phyloP scores from a whole-genome alignment of 92 coral and sea anemone species.

The Phenganax subtilis region DNA sequence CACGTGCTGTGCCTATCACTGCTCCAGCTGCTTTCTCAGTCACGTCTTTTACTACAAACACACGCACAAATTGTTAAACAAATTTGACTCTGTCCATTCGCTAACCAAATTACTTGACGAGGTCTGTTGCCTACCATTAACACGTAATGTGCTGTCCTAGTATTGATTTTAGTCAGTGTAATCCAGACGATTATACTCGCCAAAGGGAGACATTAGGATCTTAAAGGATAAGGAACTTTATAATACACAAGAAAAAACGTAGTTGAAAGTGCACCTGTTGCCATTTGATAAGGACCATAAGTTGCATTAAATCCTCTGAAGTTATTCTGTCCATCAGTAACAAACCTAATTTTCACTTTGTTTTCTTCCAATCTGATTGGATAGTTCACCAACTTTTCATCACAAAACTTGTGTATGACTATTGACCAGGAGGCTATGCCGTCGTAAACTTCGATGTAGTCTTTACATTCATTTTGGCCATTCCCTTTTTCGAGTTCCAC shows the following conservation, averaged over 20 bases:
- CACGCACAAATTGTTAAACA: no score
- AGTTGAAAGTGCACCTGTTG: not conserved
- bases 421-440: slow-evolving; percentile 81
- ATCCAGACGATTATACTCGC: no score
- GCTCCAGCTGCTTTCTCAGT: slow-evolving; percentile 77
- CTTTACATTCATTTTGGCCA: slow-evolving; percentile 41
- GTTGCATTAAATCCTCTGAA: slow-evolving; percentile 67
- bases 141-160: no score
- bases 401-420: slow-evolving; percentile 59
- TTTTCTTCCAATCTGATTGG: slow-evolving; percentile 51
- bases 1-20: slow-evolving; percentile 92
- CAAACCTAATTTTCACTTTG: slow-evolving; percentile 72
- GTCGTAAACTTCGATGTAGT: slow-evolving; percentile 65
- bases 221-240: no score
- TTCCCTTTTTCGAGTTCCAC: slow-evolving; percentile 55
- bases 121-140: no score
- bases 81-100: no score
- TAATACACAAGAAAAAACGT: not conserved
- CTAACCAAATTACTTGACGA: no score
- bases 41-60: slow-evolving; percentile 33
- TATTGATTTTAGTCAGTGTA: no score
- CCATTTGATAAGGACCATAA: slow-evolving; percentile 11
- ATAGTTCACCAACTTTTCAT: slow-evolving; percentile 49
- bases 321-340: slow-evolving; percentile 50
- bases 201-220: no score